Percentiles rank a stretch among this genome's conserved stretches.
These are phyloP conservation scores for Eumacrocentrus americanus DNA, from an alignment of 2,888 invertebrate genomes.

Conservation along the genomic window DNA sequence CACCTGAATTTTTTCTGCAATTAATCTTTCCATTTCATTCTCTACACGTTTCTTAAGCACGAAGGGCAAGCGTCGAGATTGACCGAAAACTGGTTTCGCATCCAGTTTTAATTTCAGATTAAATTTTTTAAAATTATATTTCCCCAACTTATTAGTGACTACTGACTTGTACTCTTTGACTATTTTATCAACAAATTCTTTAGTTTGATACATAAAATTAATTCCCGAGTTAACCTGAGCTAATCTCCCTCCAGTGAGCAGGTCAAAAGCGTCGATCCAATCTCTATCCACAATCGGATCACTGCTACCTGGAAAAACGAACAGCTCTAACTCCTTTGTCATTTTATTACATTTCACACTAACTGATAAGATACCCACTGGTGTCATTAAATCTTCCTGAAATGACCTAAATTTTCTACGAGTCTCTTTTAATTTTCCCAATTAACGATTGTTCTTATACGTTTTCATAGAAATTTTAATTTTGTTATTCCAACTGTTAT, in stretches of 20 bases:
- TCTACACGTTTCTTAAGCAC: slow-evolving; percentile 39
- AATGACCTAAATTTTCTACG: not conserved
- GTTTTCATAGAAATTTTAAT: not conserved
- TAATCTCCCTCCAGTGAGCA: not conserved
- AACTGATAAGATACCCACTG: not conserved
- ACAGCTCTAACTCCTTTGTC: not conserved
- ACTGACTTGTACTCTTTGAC: not conserved
- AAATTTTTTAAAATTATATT: not conserved
- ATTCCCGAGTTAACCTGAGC: not conserved
- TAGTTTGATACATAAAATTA: not conserved
- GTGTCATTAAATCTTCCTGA: not conserved
- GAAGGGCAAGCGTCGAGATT: slow-evolving; percentile 42
- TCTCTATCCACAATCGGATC: not conserved
- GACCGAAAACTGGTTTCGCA: slow-evolving; percentile 13
- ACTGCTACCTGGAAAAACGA: not conserved
- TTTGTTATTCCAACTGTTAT: not conserved
- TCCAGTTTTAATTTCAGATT: not conserved
- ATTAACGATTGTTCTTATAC: not conserved
- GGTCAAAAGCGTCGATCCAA: not conserved
- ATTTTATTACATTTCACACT: not conserved
- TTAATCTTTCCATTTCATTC: slow-evolving; percentile 37
- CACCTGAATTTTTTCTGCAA: slow-evolving; percentile 31
- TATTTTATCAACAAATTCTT: not conserved
- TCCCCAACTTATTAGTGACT: not conserved
- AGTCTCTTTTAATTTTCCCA: not conserved